Conservation (phyloP, 2,888 invertebrate species). For the Pseudoips prasinana region DNA sequence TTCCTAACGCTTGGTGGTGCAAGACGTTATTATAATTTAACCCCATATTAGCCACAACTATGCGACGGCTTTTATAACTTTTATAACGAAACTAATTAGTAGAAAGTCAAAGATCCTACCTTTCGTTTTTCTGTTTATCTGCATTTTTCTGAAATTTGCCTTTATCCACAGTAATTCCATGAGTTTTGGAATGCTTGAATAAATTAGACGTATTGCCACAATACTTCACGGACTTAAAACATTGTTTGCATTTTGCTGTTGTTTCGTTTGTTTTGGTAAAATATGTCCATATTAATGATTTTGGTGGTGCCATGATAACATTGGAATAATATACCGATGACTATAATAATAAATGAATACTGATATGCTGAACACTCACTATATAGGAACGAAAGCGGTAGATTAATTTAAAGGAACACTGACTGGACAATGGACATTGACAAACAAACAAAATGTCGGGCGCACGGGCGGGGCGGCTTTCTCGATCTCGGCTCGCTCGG, state of each 20-base stretch:
- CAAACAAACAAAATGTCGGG: no score
- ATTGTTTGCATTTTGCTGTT: constrained; percentile 10
- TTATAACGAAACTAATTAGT: no score
- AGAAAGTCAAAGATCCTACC: no score
- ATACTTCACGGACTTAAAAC: constrained; percentile 9
- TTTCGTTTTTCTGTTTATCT: constrained; percentile 5
- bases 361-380: no score
- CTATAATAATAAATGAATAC: background rate
- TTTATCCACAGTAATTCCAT: constrained; percentile 7
- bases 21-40: no score
- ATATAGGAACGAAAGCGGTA: no score
- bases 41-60: no score
- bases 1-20: no score
- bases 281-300: constrained; percentile 5
- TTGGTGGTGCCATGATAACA: constrained; percentile 7
- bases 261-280: constrained; percentile 7
- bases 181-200: constrained; percentile 9
- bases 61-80: no score
- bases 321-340: constrained; percentile 1
- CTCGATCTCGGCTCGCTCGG: constrained; percentile 4
- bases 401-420: no score
- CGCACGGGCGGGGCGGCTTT: background rate
- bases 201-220: constrained; percentile 12
- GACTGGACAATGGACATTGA: no score
- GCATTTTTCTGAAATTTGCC: constrained; percentile 5